Evolutionary conservation across 2,888 invertebrate species (phyloP).

Genomic region (Pterostichus madidus): DNA sequence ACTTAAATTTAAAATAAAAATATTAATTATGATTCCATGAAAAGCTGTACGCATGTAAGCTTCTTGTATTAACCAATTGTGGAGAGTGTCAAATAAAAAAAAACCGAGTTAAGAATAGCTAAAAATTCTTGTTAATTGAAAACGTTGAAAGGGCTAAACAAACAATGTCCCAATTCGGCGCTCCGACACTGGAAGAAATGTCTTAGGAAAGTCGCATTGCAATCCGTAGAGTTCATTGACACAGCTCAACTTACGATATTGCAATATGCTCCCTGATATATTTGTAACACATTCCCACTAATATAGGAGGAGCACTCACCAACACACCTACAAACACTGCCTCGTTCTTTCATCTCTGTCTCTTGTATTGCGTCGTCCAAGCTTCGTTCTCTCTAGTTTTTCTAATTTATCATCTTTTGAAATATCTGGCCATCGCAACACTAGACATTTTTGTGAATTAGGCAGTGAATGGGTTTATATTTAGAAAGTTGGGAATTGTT

Average conservation of each 20-base stretch:
- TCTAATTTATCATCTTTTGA: conserved; percentile 55
- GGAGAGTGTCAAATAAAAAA: not conserved
- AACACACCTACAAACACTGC: conserved; percentile 7
- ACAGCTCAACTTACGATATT: conserved; percentile 70
- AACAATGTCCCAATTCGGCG: conserved; percentile 9
- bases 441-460: conserved; percentile 42
- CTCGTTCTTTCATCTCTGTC: not conserved
- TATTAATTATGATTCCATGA: too few species aligned
- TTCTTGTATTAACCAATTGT: not conserved
- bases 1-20: too few species aligned
- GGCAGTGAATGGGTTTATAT: conserved; percentile 46
- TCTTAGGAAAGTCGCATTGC: conserved; percentile 23
- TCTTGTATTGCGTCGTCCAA: conserved; percentile 4
- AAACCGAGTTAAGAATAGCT: not conserved
- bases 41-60: too few species aligned
- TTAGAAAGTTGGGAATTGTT: conserved; percentile 36
- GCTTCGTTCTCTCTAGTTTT: conserved; percentile 19
- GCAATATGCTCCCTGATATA: conserved; percentile 69
- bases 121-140: conserved; percentile 11
- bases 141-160: conserved; percentile 14
- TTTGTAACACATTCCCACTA: conserved; percentile 71
- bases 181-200: conserved; percentile 61
- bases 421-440: conserved; percentile 49
- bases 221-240: conserved; percentile 74
- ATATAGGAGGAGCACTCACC: conserved; percentile 27